Conservation (phyloP, 92 coral and sea anemone species). For the Actinostola sp. region DNA sequence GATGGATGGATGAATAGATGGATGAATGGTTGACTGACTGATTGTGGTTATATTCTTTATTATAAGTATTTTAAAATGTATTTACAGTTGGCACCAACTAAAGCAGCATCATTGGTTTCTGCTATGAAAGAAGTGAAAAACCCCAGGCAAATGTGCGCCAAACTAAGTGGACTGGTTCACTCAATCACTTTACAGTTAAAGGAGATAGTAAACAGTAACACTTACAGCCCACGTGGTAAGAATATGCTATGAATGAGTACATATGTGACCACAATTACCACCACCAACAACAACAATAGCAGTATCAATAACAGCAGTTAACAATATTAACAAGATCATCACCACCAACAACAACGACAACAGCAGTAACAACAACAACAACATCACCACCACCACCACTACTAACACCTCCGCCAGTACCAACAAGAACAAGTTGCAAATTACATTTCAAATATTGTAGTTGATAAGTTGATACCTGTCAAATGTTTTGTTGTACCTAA, state of each 20-base stretch:
- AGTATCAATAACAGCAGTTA: neutral
- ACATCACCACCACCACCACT: no score
- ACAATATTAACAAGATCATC: no score
- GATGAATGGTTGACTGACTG: no score
- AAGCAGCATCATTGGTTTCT: slow-evolving; percentile 71
- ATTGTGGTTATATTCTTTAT: neutral
- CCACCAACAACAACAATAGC: no score
- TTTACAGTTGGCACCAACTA: slow-evolving; percentile 78
- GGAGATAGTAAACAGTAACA: slow-evolving; percentile 76
- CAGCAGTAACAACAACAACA: no score
- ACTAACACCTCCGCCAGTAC: no score
- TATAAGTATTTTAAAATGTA: neutral
- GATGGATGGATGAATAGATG: neutral
- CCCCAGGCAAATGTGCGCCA: slow-evolving; percentile 84
- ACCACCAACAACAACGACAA: no score
- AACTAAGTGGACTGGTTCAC: slow-evolving; percentile 73
- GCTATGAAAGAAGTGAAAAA: slow-evolving; percentile 88
- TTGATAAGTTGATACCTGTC: no score
- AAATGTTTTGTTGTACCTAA: no score
- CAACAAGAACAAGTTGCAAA: no score
- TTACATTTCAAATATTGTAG: no score
- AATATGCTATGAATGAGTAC: no score
- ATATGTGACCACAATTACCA: neutral
- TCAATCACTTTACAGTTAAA: slow-evolving; percentile 82
- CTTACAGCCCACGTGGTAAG: slow-evolving; percentile 65